Conservation (phyloP, 2,797 vertebrate species). For the Muscicapa comitata region DNA sequence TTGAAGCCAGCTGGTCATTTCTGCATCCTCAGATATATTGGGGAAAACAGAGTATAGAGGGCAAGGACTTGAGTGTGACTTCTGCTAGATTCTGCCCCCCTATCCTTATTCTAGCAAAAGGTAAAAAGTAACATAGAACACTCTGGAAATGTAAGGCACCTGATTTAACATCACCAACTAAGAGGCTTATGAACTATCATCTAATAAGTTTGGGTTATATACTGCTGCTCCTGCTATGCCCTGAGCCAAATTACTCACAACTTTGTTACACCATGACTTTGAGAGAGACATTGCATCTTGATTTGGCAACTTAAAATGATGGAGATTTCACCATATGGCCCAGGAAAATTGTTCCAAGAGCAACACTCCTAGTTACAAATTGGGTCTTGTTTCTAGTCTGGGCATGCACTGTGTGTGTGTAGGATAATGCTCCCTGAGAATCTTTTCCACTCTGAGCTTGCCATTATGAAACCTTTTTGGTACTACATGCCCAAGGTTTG, state of each 20-base stretch:
- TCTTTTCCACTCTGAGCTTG: neutral
- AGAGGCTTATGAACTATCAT: neutral
- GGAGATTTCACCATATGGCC: neutral
- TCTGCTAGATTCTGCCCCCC: neutral
- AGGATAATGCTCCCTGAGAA: neutral
- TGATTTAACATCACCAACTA: neutral
- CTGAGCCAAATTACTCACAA: neutral
- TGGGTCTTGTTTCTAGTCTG: neutral
- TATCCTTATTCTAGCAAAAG: neutral
- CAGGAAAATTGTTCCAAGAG: neutral
- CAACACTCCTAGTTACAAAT: neutral
- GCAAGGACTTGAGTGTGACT: neutral
- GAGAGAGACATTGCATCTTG: neutral
- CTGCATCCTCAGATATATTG: neutral
- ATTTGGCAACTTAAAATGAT: neutral
- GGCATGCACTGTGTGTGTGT: accelerated
- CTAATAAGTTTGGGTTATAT: neutral
- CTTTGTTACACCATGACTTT: neutral
- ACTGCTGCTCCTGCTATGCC: neutral
- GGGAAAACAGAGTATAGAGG: accelerated
- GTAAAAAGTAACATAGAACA: neutral
- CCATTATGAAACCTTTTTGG: neutral
- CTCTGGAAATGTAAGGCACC: neutral
- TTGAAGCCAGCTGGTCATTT: neutral
- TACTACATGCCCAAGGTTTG: neutral